Percentiles rank a stretch among this genome's conserved stretches.
Evolutionary conservation across 2,888 invertebrate species (phyloP).

Genomic region (Lochmaea crataegi): DNA sequence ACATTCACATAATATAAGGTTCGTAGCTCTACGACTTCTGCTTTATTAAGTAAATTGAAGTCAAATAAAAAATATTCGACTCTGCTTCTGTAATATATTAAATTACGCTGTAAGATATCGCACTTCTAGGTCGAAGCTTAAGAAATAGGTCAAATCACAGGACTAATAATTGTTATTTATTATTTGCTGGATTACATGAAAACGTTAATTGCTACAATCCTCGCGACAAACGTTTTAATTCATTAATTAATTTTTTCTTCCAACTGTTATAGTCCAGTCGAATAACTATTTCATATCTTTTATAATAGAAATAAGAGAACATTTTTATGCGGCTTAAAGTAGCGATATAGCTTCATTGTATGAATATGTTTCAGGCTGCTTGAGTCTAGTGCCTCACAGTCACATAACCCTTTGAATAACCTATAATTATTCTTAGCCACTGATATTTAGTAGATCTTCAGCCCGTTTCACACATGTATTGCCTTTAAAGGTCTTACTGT

Average conservation of each 20-base stretch:
- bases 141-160: slow-evolving; percentile 28
- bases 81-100: not conserved
- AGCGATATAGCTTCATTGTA: too few relatives aligned
- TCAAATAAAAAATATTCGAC: not conserved
- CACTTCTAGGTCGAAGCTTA: slow-evolving; percentile 24
- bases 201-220: slow-evolving; percentile 14
- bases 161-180: slow-evolving; percentile 19
- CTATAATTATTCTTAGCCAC: too few relatives aligned
- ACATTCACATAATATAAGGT: too few relatives aligned
- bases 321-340: too few relatives aligned
- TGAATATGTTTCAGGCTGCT: too few relatives aligned
- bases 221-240: slow-evolving; percentile 11
- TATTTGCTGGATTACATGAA: slow-evolving; percentile 16
- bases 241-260: slow-evolving; percentile 33
- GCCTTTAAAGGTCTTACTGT: too few relatives aligned
- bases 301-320: too few relatives aligned
- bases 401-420: too few relatives aligned
- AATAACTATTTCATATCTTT: too few relatives aligned
- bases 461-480: too few relatives aligned
- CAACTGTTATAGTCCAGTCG: not conserved
- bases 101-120: not conserved
- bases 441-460: too few relatives aligned
- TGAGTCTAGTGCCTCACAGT: too few relatives aligned
- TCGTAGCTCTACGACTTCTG: not conserved
- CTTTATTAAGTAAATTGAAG: not conserved